Conservation (phyloP, 2,797 vertebrate species). For the Erpetoichthys calabaricus region DNA sequence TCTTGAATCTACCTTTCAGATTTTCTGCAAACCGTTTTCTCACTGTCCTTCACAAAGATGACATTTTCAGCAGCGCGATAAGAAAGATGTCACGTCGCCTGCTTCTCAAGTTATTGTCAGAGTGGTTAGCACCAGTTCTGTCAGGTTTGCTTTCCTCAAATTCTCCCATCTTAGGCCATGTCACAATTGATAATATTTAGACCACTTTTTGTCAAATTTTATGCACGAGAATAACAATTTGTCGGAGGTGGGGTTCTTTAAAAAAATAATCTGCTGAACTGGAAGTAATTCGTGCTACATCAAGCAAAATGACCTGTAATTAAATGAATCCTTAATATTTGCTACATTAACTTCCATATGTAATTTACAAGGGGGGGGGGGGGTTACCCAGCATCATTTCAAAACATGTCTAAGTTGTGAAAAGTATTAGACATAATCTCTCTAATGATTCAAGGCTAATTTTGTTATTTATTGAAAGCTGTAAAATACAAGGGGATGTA, state of each 20-base stretch:
- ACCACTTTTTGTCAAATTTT: constrained; percentile 16
- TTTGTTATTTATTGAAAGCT: no score
- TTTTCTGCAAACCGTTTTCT: constrained; percentile 63
- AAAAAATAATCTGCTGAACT: no score
- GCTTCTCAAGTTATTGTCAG: constrained; percentile 87
- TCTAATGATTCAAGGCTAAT: no score
- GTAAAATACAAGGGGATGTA: no score
- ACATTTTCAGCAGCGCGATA: constrained; percentile 61
- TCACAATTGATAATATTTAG: constrained; percentile 78
- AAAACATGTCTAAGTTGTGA: constrained; percentile 3
- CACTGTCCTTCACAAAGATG: constrained; percentile 66
- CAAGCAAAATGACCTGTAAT: no score
- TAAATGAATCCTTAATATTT: no score
- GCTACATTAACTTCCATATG: no score
- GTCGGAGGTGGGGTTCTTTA: no score
- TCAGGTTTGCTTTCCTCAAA: constrained; percentile 92
- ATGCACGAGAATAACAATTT: constrained; percentile 22
- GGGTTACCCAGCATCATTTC: no score
- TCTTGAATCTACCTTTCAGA: constrained; percentile 61
- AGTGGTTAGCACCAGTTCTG: constrained; percentile 79
- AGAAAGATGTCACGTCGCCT: constrained; percentile 79
- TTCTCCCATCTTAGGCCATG: constrained; percentile 66
- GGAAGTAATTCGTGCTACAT: no score
- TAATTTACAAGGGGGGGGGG: no score
- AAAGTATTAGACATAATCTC: no score